Evolutionary conservation across 2,888 invertebrate genomes (phyloP).

Genomic region (Lithophane socia): DNA sequence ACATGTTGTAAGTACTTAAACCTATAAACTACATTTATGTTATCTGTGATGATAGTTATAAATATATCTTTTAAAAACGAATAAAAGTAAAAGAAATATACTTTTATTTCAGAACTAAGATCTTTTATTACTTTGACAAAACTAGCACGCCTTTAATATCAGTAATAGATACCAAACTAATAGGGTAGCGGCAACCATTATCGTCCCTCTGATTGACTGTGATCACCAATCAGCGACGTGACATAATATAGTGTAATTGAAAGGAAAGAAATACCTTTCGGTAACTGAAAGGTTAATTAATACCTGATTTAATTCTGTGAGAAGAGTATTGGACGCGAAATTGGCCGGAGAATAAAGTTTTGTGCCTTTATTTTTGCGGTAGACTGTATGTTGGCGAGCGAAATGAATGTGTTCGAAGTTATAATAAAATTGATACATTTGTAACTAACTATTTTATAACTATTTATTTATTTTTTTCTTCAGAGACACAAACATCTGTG

Average conservation of each 20-base stretch:
- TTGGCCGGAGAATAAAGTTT: neutral
- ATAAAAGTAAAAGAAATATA: neutral
- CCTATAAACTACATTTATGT: no score
- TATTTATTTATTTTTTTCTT: no score
- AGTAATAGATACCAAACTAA: constrained; percentile 61
- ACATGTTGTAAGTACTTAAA: no score
- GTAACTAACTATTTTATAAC: no score
- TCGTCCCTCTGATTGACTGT: constrained; percentile 69
- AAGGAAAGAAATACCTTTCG: constrained; percentile 64
- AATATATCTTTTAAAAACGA: neutral
- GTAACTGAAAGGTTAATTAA: constrained; percentile 68
- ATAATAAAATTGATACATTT: neutral
- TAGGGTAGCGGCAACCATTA: constrained; percentile 68
- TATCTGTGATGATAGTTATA: no score
- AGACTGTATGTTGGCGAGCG: neutral
- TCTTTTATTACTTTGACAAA: constrained; percentile 21
- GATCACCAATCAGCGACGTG: constrained; percentile 62
- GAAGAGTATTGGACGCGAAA: constrained; percentile 38
- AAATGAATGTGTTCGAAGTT: neutral
- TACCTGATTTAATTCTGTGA: constrained; percentile 57
- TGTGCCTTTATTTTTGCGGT: neutral
- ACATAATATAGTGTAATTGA: constrained; percentile 60
- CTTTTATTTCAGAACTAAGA: neutral
- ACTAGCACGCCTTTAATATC: constrained; percentile 28
- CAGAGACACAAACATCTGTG: no score